phyloP scores from a whole-genome alignment of 2,113 vertebrate species.

The Bombycilla garrulus region DNA sequence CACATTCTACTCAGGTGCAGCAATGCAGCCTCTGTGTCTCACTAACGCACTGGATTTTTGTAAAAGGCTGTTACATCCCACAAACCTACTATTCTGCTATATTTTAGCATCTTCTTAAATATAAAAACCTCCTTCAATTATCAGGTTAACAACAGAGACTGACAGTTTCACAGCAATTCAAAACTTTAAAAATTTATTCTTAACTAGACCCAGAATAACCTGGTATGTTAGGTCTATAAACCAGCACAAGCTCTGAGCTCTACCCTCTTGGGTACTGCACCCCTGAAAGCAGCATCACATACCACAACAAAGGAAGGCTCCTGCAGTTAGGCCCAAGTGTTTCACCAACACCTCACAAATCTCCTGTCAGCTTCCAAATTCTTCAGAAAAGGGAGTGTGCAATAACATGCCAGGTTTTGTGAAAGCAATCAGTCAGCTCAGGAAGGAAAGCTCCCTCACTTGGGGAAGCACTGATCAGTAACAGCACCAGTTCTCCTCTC shows the following conservation, averaged over 20 bases:
- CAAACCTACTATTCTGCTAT: background rate
- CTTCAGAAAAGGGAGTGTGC: background rate
- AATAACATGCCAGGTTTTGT: background rate
- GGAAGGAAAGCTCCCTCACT: background rate
- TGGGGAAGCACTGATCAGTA: background rate
- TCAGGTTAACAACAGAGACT: background rate
- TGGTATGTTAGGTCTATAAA: background rate
- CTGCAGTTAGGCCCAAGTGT: background rate
- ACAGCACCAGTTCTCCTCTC: background rate
- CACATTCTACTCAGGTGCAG: background rate
- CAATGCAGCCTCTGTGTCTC: background rate
- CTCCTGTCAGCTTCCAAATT: background rate
- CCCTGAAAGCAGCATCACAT: background rate
- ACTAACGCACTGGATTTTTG: background rate
- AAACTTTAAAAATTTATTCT: background rate
- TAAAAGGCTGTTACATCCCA: background rate
- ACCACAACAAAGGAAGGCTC: background rate
- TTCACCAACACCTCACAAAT: background rate
- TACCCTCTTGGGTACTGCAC: background rate
- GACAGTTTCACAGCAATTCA: background rate
- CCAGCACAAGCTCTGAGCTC: background rate
- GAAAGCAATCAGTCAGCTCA: background rate
- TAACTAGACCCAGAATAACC: background rate
- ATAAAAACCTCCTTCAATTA: background rate
- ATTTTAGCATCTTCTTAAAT: background rate